A percentile compares a stretch with the other conserved stretches of the same genome.
These are phyloP conservation scores for Adrianichthys oophorus DNA, from an alignment of 2,797 vertebrate genomes.

Conservation along the genomic window DNA sequence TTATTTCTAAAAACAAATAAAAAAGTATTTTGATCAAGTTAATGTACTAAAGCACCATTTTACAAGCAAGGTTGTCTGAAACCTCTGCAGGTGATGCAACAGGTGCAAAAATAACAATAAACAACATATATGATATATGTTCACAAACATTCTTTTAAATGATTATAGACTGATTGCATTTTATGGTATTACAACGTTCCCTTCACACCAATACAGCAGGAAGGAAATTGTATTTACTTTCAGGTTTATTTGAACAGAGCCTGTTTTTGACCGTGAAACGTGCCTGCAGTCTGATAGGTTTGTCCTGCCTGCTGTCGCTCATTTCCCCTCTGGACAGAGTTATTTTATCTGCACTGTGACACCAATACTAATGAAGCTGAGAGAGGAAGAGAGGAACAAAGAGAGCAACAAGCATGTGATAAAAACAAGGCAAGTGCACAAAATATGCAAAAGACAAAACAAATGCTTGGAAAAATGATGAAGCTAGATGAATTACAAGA, in stretches of 20 bases:
- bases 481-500: neutral
- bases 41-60: too few species aligned
- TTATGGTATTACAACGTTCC: too few species aligned
- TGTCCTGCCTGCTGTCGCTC: conserved; percentile 42
- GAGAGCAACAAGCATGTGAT: conserved; percentile 1
- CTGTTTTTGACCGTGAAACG: conserved; percentile 31
- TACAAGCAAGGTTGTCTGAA: too few species aligned
- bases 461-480: neutral
- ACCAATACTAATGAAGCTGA: conserved; percentile 59
- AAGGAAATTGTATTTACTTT: too few species aligned
- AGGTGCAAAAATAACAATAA: too few species aligned
- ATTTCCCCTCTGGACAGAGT: conserved; percentile 53
- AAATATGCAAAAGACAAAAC: neutral
- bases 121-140: too few species aligned
- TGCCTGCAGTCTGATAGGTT: conserved; percentile 35
- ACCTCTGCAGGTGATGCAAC: too few species aligned
- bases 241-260: conserved; percentile 12
- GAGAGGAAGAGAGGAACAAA: conserved; percentile 1
- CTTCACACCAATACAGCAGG: too few species aligned
- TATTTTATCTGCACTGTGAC: conserved; percentile 54
- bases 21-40: neutral
- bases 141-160: too few species aligned
- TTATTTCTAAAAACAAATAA: too few species aligned
- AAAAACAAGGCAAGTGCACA: conserved; percentile 3
- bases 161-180: too few species aligned